Conservation (phyloP, 1,140 invertebrate species). For the Muscidifurax raptorellus region DNA sequence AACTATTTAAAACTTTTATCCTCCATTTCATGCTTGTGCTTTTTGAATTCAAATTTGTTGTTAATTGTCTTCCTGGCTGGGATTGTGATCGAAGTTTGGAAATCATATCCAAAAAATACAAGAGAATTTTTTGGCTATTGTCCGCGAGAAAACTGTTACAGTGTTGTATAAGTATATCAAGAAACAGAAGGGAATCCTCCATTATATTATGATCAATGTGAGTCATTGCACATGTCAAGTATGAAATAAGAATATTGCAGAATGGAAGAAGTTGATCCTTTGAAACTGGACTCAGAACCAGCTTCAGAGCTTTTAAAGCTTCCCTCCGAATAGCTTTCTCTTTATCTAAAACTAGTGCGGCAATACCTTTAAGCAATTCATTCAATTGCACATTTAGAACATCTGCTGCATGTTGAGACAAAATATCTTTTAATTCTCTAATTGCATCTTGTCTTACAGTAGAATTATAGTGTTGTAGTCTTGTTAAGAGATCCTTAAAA, state of each 20-base stretch:
- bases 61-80: slow-evolving; percentile 79
- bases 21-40: slow-evolving; percentile 84
- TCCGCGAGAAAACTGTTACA: slow-evolving; percentile 79
- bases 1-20: slow-evolving; percentile 82
- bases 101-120: slow-evolving; percentile 88
- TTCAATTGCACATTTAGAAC: slow-evolving; percentile 79
- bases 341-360: slow-evolving; percentile 82
- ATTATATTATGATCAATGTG: slow-evolving; percentile 87
- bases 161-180: slow-evolving; percentile 83
- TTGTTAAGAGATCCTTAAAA: slow-evolving; percentile 82
- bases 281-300: slow-evolving; percentile 78
- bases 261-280: slow-evolving; percentile 79
- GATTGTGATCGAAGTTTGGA: slow-evolving; percentile 80
- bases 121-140: slow-evolving; percentile 82
- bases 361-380: slow-evolving; percentile 82
- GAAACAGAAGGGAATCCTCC: slow-evolving; percentile 85
- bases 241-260: slow-evolving; percentile 84
- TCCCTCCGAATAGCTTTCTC: slow-evolving; percentile 83
- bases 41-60: slow-evolving; percentile 80
- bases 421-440: slow-evolving; percentile 82
- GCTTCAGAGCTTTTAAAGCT: slow-evolving; percentile 81
- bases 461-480: slow-evolving; percentile 87
- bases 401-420: slow-evolving; percentile 76
- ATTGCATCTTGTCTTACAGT: slow-evolving; percentile 82
- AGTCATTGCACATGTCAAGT: slow-evolving; percentile 90